Percentiles rank a stretch among this genome's conserved stretches.
Conservation (phyloP, 1,140 invertebrate genomes). For the Papilio glaucus region DNA sequence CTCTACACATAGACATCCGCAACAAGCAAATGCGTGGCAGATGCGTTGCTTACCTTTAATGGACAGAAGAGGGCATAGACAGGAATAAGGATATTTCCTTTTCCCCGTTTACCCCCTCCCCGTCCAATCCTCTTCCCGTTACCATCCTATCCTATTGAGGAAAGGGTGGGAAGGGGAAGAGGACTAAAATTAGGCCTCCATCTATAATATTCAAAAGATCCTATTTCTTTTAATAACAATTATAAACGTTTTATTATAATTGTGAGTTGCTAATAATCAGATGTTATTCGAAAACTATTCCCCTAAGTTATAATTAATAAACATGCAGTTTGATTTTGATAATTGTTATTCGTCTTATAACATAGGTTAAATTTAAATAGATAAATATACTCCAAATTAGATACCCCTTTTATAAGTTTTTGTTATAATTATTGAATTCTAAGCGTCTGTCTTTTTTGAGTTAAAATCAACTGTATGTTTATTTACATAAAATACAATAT, state of each 20-base stretch:
- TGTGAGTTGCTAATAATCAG: background rate
- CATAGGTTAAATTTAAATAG: background rate
- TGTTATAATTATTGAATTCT: background rate
- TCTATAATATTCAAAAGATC: too few relatives aligned
- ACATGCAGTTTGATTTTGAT: constrained; percentile 2
- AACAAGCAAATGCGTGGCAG: too few relatives aligned
- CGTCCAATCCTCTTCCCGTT: too few relatives aligned
- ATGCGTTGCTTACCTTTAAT: too few relatives aligned
- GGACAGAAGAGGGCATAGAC: too few relatives aligned
- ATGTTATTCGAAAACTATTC: background rate
- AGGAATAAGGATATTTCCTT: too few relatives aligned
- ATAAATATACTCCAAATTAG: constrained; percentile 29
- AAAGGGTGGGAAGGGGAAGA: too few relatives aligned
- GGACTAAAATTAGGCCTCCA: too few relatives aligned
- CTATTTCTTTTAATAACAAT: background rate
- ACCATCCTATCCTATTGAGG: too few relatives aligned
- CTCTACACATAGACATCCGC: too few relatives aligned
- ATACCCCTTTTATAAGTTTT: constrained; percentile 29
- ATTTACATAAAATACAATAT: background rate
- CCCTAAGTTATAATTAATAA: constrained; percentile 1
- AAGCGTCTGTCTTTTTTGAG: background rate
- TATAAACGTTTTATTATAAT: constrained; percentile 1
- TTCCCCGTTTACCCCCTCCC: too few relatives aligned
- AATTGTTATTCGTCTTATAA: constrained; percentile 9
- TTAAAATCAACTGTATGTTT: background rate